Base-by-base conservation (phyloP, 1,140 invertebrate species). In the Rhopalosiphum padi region DNA sequence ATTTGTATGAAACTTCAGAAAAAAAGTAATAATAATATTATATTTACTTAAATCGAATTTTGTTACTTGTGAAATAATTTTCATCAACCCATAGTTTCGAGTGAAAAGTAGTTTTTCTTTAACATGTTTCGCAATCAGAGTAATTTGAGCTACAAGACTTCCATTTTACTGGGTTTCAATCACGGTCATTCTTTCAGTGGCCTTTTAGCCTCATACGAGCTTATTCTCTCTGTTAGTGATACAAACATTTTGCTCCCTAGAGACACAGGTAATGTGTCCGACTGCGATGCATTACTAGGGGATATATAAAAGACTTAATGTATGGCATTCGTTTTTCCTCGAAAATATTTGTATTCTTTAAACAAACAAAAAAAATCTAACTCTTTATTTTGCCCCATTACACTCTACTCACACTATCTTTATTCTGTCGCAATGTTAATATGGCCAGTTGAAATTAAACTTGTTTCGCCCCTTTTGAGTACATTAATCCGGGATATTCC, bases 111-210 rank as follows among this genome's bases (percentile, higher is more conserved):
- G 46, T 88, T 30, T 46, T 87, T 88, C 86, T 88, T 35, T 30
- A 48, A 88, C 46, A 22, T 88, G 46, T 35, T n/a, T 35, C 23
- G n/a, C 86, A 48, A 88, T 51, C 86, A 35, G 18, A 25, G 30
- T 51, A 46, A 48, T 51, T 88, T 22, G 86, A 87, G 25, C 41
- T 30, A 46, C 85, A 87, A 88, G 86, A 88, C 8, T 88, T 88
- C 30, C 30, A 51, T 88, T 88, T 48, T 88, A 88, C 86, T n/a
- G 30, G 86, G 46, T 88, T 51, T 88, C 86, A 88, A 51, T 88
- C 86, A 51, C 46, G n/a, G n/a, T 51, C 46, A 88, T 88, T 51
- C 46, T 51, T 46, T 88, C 46, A 7, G 30, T 22, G 46, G 18
- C 86, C 86, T 51, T 88, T 88, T 88, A 88, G 86, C 30, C 46